Evolutionary conservation across 2,888 invertebrate species (phyloP).

Genomic region (Gryllus longicercus): DNA sequence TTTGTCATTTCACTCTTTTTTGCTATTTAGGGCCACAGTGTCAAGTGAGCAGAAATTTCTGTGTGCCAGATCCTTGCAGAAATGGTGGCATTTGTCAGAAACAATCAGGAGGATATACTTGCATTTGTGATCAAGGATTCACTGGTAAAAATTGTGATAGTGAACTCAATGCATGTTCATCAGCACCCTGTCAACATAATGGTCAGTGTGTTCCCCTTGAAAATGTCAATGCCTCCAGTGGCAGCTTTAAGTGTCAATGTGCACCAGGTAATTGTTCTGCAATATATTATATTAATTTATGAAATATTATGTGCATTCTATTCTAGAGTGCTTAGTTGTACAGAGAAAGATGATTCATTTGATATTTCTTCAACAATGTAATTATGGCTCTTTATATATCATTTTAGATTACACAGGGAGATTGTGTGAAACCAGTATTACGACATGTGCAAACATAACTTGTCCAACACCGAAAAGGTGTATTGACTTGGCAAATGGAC

Average conservation of each 20-base stretch:
- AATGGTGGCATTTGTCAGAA: conserved; percentile 61
- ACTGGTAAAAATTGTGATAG: conserved; percentile 57
- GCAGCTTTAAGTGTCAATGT: conserved; percentile 61
- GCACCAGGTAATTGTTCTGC: conserved; percentile 48
- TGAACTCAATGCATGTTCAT: conserved; percentile 56
- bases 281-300: background rate
- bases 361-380: conserved; percentile 23
- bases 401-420: conserved; percentile 59
- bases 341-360: background rate
- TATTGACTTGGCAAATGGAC: conserved; percentile 54
- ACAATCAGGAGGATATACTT: conserved; percentile 51
- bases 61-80: conserved; percentile 52
- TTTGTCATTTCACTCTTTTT: background rate
- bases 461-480: conserved; percentile 55
- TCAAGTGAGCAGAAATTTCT: conserved; percentile 53
- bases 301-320: too few species aligned
- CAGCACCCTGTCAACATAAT: conserved; percentile 61
- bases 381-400: conserved; percentile 36
- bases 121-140: conserved; percentile 58
- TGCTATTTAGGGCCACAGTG: conserved; percentile 53
- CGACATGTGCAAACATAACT: conserved; percentile 59
- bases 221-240: conserved; percentile 37
- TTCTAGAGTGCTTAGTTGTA: too few species aligned
- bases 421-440: conserved; percentile 61
- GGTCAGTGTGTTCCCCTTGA: conserved; percentile 56